Evolutionary conservation across 2,113 vertebrate species (phyloP).

Genomic region (Antechinus stuartii): DNA sequence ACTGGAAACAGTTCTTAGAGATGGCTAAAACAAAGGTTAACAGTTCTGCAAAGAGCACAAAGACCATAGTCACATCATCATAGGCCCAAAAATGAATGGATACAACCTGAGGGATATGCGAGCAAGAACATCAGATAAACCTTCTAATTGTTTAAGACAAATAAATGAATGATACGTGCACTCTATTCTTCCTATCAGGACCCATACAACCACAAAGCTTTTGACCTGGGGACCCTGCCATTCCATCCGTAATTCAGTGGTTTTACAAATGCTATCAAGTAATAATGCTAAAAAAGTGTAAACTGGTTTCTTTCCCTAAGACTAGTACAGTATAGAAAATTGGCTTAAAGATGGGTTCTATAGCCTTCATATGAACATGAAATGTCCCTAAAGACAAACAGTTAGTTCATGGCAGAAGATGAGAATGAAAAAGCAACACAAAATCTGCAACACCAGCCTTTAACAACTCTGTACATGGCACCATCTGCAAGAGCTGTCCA

Average conservation of each 20-base stretch:
- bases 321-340: conserved; percentile 60
- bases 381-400: conserved; percentile 87
- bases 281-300: conserved; percentile 69
- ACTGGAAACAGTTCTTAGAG: conserved; percentile 50
- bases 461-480: neutral
- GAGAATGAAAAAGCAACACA: conserved; percentile 95
- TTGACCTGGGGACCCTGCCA: conserved; percentile 62
- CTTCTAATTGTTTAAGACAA: conserved; percentile 70
- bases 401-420: conserved; percentile 95
- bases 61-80: neutral
- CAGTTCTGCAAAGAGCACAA: conserved; percentile 50
- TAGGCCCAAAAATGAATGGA: conserved; percentile 57
- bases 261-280: conserved; percentile 73
- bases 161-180: conserved; percentile 63
- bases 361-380: conserved; percentile 85
- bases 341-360: conserved; percentile 67
- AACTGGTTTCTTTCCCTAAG: conserved; percentile 71
- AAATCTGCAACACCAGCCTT: conserved; percentile 56
- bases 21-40: conserved; percentile 34
- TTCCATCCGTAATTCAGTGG: conserved; percentile 64
- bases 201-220: conserved; percentile 52
- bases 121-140: conserved; percentile 45
- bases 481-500: neutral
- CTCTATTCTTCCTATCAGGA: conserved; percentile 70
- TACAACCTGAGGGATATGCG: conserved; percentile 57